Conservation (phyloP, 2,797 vertebrate species). For the Danio choprae region DNA sequence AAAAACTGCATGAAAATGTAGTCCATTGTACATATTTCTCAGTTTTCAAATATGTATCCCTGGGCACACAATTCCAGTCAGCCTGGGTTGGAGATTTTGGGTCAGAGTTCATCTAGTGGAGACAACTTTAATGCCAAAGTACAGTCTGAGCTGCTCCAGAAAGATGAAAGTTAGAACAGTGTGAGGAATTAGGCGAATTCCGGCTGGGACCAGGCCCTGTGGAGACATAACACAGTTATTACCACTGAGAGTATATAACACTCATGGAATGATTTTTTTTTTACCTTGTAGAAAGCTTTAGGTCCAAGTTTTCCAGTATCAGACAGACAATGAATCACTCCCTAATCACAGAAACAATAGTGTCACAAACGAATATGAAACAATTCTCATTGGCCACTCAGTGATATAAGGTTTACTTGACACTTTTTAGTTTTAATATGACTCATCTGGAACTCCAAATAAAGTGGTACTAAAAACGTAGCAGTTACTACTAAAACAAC, state of each 20-base stretch:
- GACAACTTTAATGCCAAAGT: constrained; percentile 78
- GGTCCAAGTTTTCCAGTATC: constrained; percentile 83
- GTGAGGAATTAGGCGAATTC: constrained; percentile 82
- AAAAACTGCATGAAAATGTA: no score
- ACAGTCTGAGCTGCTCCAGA: constrained; percentile 84
- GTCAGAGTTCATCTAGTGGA: constrained; percentile 65
- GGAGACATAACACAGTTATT: not conserved
- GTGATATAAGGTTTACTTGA: no score
- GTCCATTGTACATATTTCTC: no score
- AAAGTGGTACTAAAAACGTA: no score
- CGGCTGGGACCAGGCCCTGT: constrained; percentile 77
- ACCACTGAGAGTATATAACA: constrained; percentile 5
- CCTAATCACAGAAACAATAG: constrained; percentile 67
- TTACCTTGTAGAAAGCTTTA: constrained; percentile 85
- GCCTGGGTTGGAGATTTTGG: not conserved
- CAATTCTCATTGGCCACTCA: not conserved
- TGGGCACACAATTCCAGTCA: no score
- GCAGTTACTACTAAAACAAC: no score
- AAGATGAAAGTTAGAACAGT: constrained; percentile 86
- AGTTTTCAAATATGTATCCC: no score
- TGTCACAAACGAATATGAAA: not conserved
- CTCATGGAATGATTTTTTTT: not conserved
- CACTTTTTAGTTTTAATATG: no score
- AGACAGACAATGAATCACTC: constrained; percentile 80
- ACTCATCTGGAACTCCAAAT: no score